Evolutionary conservation across 2,113 vertebrate genomes (phyloP), one percentile per base, ranked within the genome.

Genomic region (Pithys albifrons): DNA sequence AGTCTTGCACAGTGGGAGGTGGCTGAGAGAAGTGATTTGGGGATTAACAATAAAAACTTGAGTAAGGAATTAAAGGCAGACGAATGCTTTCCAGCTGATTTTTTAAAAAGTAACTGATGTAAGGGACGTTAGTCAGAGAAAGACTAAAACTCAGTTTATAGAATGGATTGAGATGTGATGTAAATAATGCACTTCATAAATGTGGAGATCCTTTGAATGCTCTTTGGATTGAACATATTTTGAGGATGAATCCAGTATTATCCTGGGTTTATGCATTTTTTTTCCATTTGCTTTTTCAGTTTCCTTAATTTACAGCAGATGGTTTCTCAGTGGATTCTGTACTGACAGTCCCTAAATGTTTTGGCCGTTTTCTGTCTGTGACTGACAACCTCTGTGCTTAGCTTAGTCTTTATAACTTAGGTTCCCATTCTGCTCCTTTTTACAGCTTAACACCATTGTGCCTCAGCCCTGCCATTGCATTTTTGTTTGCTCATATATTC

Each of bases 41-140:
- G 46, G 13, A 72, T 93, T 93, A 74, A 85, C 81, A 80, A n/a
- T 91, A 71, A 96, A 91, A 94, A 70, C 71, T 89, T 77, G 22
- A 71, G 69, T 58, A 59, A 70, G 35, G 55, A 74, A 55, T 86
- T 94, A 67, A 85, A 85, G 71, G 62, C 71, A 83, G 49, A 76
- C 69, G 76, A 69, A 83, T 65, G 41, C 54, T 85, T 89, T 93
- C 73, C 14, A 27, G 72, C 37, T 51, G 22, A 72, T 72, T 80
- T 85, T 91, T 51, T 0, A 19, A 15, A 69, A 78, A 73, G 37
- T 82, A 65, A 49, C 37, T 93, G 12, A 29, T 61, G 10, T 74
- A 84, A 74, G 20, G 29, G 35, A 31, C 0, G 1, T 33, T 69
- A 45, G 33, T 74, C 12, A 29, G 62, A 27, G 33, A 78, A 91